A percentile compares a stretch with the other conserved stretches of the same genome.
phyloP scores from a whole-genome alignment of 2,797 vertebrate genomes.

The Paramormyrops hopkinsi region DNA sequence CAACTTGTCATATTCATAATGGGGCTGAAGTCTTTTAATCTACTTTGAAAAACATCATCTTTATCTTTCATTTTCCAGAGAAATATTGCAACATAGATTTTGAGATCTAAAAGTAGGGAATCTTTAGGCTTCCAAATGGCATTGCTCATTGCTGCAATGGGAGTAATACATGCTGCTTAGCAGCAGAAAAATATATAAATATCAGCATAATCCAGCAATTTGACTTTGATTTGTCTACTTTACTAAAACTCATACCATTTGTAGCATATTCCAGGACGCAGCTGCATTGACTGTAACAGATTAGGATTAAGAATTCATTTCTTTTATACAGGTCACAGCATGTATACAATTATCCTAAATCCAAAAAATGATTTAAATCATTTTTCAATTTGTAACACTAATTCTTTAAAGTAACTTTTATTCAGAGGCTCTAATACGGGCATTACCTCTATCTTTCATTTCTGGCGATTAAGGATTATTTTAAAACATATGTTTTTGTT shows the following conservation, averaged over 20 bases:
- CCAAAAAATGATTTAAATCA: constrained; percentile 53
- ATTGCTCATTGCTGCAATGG: background rate
- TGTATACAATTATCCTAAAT: constrained; percentile 60
- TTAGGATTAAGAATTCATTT: background rate
- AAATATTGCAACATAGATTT: background rate
- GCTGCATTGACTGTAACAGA: background rate
- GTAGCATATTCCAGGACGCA: background rate
- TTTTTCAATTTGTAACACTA: constrained; percentile 48
- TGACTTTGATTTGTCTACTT: background rate
- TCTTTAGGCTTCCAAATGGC: background rate
- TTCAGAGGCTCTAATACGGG: constrained; percentile 53
- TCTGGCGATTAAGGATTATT: constrained; percentile 40
- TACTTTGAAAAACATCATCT: background rate
- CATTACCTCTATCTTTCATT: constrained; percentile 57
- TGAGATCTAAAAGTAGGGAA: background rate
- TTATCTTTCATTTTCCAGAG: background rate
- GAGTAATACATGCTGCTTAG: background rate
- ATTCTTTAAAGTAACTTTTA: constrained; percentile 46
- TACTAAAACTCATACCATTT: background rate
- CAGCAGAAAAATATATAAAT: background rate
- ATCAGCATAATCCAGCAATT: background rate
- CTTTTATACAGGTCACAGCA: background rate
- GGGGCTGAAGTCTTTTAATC: background rate
- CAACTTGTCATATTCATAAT: background rate
- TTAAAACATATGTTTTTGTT: constrained; percentile 59